Conservation (phyloP, 2,888 invertebrate species). For the Trachelus troglodyta region DNA sequence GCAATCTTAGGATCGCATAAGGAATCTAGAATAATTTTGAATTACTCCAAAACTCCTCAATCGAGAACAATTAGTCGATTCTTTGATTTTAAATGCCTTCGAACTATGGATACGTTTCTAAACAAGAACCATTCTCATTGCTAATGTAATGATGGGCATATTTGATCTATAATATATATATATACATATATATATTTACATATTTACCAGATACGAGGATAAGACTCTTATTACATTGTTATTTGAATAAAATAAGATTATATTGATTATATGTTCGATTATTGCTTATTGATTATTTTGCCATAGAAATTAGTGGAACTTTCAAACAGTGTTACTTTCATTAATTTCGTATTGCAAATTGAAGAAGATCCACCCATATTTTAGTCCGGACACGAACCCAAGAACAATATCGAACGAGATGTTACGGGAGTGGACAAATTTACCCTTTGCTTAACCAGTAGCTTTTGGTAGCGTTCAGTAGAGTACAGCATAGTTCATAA, state of each 20-base stretch:
- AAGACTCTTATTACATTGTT: constrained; percentile 51
- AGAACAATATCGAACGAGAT: not conserved
- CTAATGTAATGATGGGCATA: not conserved
- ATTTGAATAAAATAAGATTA: constrained; percentile 52
- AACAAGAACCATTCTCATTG: not conserved
- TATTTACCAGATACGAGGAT: constrained; percentile 38
- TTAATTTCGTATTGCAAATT: not conserved
- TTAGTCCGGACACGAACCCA: not conserved
- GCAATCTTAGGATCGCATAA: not conserved
- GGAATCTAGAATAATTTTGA: not conserved
- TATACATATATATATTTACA: constrained; percentile 36
- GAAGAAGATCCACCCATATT: not conserved
- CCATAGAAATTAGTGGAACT: not conserved
- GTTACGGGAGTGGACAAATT: not conserved
- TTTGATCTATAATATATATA: constrained; percentile 23
- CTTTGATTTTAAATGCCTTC: not conserved
- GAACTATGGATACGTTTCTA: not conserved
- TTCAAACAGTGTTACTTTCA: not conserved
- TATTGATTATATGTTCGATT: constrained; percentile 38
- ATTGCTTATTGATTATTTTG: not conserved
- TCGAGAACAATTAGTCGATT: not conserved
- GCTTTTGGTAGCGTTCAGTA: not conserved
- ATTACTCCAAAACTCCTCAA: not conserved
- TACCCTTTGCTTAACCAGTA: not conserved
- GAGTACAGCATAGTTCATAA: not conserved